These are phyloP conservation scores for Chrysolophus pictus DNA, from an alignment of 2,797 vertebrate species.

Conservation along the genomic window DNA sequence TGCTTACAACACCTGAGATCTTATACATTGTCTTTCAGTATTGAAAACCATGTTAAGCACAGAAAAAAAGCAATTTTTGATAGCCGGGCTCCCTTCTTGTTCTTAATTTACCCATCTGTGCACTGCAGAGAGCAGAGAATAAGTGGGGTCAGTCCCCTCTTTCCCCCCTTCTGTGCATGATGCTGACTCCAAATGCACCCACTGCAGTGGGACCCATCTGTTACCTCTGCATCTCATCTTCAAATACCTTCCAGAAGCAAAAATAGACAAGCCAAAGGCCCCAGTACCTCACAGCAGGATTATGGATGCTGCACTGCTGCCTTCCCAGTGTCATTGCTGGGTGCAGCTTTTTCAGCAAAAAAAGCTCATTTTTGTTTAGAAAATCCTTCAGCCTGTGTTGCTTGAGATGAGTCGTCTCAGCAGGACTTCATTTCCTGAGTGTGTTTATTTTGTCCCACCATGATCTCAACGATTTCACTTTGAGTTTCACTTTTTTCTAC, in stretches of 20 bases:
- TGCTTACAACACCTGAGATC: not conserved
- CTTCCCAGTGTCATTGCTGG: not conserved
- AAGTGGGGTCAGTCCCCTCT: accelerated
- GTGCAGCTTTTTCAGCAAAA: not conserved
- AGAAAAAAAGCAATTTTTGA: not conserved
- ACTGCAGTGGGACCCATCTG: accelerated
- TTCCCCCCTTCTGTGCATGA: accelerated
- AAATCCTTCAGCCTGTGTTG: not conserved
- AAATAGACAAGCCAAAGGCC: not conserved
- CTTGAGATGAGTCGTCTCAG: not conserved
- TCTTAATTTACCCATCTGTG: not conserved
- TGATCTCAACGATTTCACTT: not conserved
- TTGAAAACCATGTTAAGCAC: not conserved
- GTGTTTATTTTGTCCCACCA: slow-evolving; percentile 1
- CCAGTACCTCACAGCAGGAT: not conserved
- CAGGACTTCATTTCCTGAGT: not conserved
- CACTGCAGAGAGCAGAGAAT: not conserved
- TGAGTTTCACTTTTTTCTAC: slow-evolving; percentile 18
- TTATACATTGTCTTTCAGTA: not conserved
- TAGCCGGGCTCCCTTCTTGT: not conserved
- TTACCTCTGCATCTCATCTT: accelerated
- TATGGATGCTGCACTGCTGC: accelerated
- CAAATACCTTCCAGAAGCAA: not conserved
- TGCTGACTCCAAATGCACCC: not conserved
- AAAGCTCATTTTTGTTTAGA: not conserved